Conservation (phyloP, 2,797 vertebrate genomes). For the Eulemur mongoz region DNA sequence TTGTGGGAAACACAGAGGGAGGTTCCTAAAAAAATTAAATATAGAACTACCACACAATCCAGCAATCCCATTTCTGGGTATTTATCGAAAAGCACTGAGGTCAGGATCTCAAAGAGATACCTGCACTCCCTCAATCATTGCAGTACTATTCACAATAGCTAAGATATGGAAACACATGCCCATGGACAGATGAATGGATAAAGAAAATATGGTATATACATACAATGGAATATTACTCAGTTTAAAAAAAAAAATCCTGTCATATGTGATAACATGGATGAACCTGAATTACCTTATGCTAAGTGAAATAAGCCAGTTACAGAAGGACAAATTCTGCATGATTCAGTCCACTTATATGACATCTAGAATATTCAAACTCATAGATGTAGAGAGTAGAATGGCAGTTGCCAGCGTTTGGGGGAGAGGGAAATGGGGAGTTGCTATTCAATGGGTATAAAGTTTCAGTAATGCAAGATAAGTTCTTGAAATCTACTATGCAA, state of each 20-base stretch:
- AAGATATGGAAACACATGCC: not conserved
- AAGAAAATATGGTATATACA: not conserved
- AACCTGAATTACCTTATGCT: not conserved
- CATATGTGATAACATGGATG: not conserved
- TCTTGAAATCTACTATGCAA: not conserved
- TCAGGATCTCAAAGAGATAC: not conserved
- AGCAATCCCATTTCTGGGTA: not conserved
- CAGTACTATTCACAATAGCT: not conserved
- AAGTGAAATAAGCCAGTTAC: not conserved
- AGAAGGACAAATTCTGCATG: not conserved
- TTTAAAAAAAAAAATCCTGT: not conserved
- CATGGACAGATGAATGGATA: not conserved
- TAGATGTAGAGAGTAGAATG: not conserved
- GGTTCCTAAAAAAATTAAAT: not conserved
- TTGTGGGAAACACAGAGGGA: not conserved
- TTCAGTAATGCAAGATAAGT: not conserved
- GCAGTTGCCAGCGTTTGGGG: not conserved
- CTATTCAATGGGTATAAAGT: not conserved
- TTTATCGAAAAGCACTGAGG: not conserved
- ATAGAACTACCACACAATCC: not conserved
- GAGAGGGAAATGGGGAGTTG: not conserved
- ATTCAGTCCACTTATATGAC: not conserved
- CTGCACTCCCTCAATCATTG: not conserved
- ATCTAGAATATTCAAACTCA: not conserved
- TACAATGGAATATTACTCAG: not conserved